Evolutionary conservation across 1,140 invertebrate genomes (phyloP).

Genomic region (Drosophila parabipectinata): DNA sequence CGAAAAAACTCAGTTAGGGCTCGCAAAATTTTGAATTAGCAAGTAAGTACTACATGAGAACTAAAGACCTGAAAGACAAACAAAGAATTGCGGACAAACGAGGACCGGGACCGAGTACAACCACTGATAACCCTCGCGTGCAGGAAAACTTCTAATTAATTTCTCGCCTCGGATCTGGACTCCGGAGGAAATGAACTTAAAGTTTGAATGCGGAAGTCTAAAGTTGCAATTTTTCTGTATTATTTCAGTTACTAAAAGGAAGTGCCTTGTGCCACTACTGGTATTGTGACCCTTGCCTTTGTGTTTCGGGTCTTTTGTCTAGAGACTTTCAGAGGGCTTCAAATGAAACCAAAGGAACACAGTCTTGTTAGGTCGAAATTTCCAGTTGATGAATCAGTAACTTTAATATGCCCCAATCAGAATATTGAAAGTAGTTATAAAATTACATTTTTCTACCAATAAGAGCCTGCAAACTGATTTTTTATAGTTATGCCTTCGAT

Average conservation of each 20-base stretch:
- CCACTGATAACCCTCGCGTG: conserved; percentile 52
- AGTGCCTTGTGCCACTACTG: conserved; percentile 1
- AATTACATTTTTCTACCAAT: no score
- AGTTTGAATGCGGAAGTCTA: conserved; percentile 70
- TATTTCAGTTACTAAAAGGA: conserved; percentile 25
- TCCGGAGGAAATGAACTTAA: conserved; percentile 73
- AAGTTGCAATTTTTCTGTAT: conserved; percentile 57
- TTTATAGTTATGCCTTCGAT: conserved; percentile 69
- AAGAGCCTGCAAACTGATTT: conserved; percentile 50
- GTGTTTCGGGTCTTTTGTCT: conserved; percentile 4
- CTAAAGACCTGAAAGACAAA: conserved; percentile 7
- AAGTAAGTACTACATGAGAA: conserved; percentile 14
- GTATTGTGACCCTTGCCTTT: neutral
- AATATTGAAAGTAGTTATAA: no score
- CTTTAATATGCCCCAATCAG: no score
- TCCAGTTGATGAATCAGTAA: no score
- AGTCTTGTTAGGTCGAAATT: neutral
- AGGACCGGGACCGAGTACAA: conserved; percentile 20
- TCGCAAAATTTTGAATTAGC: conserved; percentile 10
- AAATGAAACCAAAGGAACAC: neutral
- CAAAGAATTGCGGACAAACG: conserved; percentile 23
- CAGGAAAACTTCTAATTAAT: conserved; percentile 74
- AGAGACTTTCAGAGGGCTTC: neutral
- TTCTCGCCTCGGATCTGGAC: conserved; percentile 54
- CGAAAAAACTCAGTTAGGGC: neutral